Conservation (phyloP, 1,140 invertebrate genomes). For the Drosophila truncata region DNA sequence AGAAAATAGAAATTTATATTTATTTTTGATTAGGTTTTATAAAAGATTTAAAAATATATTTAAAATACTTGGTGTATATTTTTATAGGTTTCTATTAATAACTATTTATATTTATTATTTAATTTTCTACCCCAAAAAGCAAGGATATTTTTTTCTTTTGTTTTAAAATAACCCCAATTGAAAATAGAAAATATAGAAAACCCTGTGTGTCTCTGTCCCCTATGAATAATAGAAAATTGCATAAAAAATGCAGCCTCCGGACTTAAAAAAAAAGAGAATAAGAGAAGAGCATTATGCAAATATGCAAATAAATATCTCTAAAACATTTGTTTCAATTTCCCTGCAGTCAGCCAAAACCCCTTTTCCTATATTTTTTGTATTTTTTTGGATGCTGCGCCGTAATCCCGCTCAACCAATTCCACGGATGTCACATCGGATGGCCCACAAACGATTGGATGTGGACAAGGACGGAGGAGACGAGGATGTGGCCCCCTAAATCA, state of each 20-base stretch:
- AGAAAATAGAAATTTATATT: neutral
- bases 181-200: slow-evolving; percentile 1
- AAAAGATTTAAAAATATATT: neutral
- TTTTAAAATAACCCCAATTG: neutral
- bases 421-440: slow-evolving; percentile 59
- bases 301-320: slow-evolving; percentile 82
- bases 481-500: slow-evolving; percentile 13
- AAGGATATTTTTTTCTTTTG: neutral
- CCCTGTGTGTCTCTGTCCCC: neutral
- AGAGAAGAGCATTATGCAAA: slow-evolving; percentile 65
- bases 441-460: slow-evolving; percentile 61
- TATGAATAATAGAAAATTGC: slow-evolving; percentile 72
- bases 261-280: neutral
- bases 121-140: neutral
- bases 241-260: slow-evolving; percentile 66
- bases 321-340: slow-evolving; percentile 81
- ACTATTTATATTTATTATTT: neutral
- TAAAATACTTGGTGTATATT: neutral
- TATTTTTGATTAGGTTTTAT: neutral
- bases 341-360: neutral
- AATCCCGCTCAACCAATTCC: slow-evolving; percentile 11
- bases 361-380: neutral
- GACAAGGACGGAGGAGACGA: neutral
- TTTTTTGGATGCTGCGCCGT: slow-evolving; percentile 1
- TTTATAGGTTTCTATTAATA: neutral